Base-by-base conservation (phyloP, 1,140 invertebrate species). In the Macrobrachium rosenbergii region DNA sequence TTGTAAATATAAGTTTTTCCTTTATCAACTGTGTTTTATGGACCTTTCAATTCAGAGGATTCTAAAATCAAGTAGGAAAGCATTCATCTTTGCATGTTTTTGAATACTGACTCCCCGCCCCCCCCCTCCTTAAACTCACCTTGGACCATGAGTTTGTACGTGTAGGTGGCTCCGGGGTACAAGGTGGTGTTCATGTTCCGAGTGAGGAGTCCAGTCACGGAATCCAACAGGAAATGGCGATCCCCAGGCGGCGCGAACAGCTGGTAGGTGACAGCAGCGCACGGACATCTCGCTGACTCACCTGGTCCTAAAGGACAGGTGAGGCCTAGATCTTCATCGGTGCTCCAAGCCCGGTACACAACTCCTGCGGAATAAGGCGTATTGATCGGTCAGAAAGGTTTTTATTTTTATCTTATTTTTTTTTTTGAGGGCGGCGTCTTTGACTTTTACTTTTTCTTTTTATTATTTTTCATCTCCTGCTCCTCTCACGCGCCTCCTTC, bases 81-180 rank as follows among this genome's bases (percentile, higher is more conserved):
- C 2, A 19, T 17, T 64, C 5, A 64, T 64, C 63, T 64, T 5
- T 19, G 17, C 5, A 19, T 19, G 12, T 21, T 10, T 23, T 21
- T 23, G 28, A 8, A 11, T 14, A 19, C 5, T 6, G 43, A 16
- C 69, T 17, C 21, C 76, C 19, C 0, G 0, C 19, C 17, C 14
- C 43, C 76, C 76, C 58, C 37, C 52, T 17, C 59, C 2, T 0
- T 59, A 12, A 11, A 17, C 82, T 83, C 58, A 83, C 82, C 82
- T 60, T 83, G 82, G 43, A 83, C 82, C 82, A 83, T 83, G 14
- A 83, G 69, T 69, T 83, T 83, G 69, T 83, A 83, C n/a, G 69
- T 72, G 82, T 83, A 83, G 69, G 82, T 75, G 14, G 28, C 60
- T 2, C 82, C 82, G 19, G 82, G 19, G 5, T 60, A 21, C 11